Base-by-base conservation (phyloP, 2,888 invertebrate species). In the Tipula vernalis region DNA sequence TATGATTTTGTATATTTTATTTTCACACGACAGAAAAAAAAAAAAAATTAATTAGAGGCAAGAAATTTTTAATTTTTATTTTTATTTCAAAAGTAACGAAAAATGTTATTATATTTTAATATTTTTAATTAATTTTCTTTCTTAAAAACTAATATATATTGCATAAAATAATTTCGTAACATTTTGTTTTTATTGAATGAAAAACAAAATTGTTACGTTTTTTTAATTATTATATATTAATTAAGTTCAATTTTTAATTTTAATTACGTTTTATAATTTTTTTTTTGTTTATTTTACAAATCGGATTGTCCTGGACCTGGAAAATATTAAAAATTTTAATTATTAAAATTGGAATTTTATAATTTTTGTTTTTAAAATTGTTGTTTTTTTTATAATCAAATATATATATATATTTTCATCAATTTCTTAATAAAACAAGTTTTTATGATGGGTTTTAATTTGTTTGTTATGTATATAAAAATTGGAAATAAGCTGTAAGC, bases 231-330 rank as follows among this genome's bases (percentile, higher is more conserved):
- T 71, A n/a, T 71, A 71, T 28, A 71, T 71, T 71, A 71, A 71
- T 71, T 71, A 71, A 71, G 3, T 71, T 71, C 28, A 71, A 71
- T 71, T 28, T 71, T 10, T 71, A 28, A 28, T 71, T 71, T 57
- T 28, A 71, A 71, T 71, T 10, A 71, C 18, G 28, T 71, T 71
- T 71, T 10, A 71, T 12, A 71, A 51, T 83, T 84, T 84, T 39
- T 39, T 84, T 12, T 36, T 39, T 84, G 36, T 84, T 84, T 84
- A 39, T n/a, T 84, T 93, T 93, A 94, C 92, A 93, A 92, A 92
- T 94, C 94, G 89, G 93, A 93, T 91, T 93, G 93, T 90, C 93
- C 93, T 90, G 93, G 93, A 92, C 93, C 94, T 93, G 92, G 88
- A 93, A 93, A 88, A 89, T 89, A 90, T 88, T 88, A 85, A 87